Evolutionary conservation across 2,888 invertebrate genomes (phyloP).

Genomic region (Tachina grossa): DNA sequence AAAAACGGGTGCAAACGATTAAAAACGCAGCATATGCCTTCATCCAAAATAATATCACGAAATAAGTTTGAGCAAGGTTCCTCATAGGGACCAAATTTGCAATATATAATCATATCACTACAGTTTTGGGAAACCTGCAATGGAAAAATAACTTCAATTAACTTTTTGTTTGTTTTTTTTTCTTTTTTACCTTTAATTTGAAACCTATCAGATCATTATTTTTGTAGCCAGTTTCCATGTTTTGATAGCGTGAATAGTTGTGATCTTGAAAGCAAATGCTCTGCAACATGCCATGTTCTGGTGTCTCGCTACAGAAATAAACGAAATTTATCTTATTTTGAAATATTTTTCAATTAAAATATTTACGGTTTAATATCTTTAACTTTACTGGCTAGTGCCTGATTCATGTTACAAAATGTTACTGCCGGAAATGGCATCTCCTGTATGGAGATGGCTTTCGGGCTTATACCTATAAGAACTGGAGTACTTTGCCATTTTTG

Average conservation of each 20-base stretch:
- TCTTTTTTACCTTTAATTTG: slow-evolving; percentile 35
- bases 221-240: slow-evolving; percentile 39
- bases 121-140: slow-evolving; percentile 85
- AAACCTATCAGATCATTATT: slow-evolving; percentile 35
- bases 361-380: slow-evolving; percentile 81
- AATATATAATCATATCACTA: slow-evolving; percentile 86
- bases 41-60: slow-evolving; percentile 89
- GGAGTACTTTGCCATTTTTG: slow-evolving; percentile 66
- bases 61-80: slow-evolving; percentile 86
- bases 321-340: too few relatives aligned
- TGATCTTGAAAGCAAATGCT: slow-evolving; percentile 54
- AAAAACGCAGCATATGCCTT: slow-evolving; percentile 91
- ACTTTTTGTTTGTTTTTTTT: background rate
- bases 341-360: background rate
- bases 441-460: slow-evolving; percentile 55
- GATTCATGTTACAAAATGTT: slow-evolving; percentile 92
- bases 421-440: slow-evolving; percentile 89
- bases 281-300: slow-evolving; percentile 57
- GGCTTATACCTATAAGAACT: slow-evolving; percentile 54
- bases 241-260: slow-evolving; percentile 42
- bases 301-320: slow-evolving; percentile 46
- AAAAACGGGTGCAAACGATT: slow-evolving; percentile 86
- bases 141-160: background rate
- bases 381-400: slow-evolving; percentile 87
- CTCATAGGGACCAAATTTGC: slow-evolving; percentile 86